Percentiles rank a stretch among this genome's conserved stretches.
phyloP scores from a whole-genome alignment of 1,140 invertebrate genomes.

The Wasmannia auropunctata region DNA sequence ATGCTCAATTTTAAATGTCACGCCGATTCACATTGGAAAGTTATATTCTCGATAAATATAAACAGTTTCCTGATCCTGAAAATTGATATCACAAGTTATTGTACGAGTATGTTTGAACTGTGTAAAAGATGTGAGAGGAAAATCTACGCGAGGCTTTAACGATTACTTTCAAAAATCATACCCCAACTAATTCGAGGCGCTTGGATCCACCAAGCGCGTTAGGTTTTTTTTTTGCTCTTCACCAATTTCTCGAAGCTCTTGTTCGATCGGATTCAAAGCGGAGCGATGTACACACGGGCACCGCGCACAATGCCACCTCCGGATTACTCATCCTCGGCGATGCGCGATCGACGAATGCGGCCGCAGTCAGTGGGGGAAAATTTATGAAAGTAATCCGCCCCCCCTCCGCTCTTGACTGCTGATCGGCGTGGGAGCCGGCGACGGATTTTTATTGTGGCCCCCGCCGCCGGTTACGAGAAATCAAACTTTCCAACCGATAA shows the following conservation, averaged over 20 bases:
- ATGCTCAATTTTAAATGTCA: constrained; percentile 1
- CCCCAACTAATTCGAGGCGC: constrained; percentile 52
- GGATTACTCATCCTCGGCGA: constrained; percentile 61
- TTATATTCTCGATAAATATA: constrained; percentile 1
- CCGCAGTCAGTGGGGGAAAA: constrained; percentile 67
- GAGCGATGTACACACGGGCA: neutral
- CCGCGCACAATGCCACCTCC: constrained; percentile 9
- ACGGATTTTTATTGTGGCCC: constrained; percentile 72
- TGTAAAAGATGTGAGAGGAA: neutral
- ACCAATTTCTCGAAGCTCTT: constrained; percentile 7
- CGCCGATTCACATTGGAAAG: neutral
- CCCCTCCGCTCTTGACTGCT: constrained; percentile 75
- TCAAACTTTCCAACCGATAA: constrained; percentile 82
- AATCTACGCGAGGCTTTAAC: neutral
- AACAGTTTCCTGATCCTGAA: neutral
- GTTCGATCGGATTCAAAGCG: constrained; percentile 6
- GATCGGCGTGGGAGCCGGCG: constrained; percentile 84
- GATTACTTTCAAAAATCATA: constrained; percentile 54
- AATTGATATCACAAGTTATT: neutral
- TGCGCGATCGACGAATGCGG: constrained; percentile 65
- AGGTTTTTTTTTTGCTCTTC: neutral
- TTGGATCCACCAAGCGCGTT: neutral
- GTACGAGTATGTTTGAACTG: too few relatives aligned
- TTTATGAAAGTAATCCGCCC: constrained; percentile 82
- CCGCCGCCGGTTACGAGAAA: constrained; percentile 74